phyloP scores from a whole-genome alignment of 1,140 invertebrate species.

The Phymorhynchus buccinoides region DNA sequence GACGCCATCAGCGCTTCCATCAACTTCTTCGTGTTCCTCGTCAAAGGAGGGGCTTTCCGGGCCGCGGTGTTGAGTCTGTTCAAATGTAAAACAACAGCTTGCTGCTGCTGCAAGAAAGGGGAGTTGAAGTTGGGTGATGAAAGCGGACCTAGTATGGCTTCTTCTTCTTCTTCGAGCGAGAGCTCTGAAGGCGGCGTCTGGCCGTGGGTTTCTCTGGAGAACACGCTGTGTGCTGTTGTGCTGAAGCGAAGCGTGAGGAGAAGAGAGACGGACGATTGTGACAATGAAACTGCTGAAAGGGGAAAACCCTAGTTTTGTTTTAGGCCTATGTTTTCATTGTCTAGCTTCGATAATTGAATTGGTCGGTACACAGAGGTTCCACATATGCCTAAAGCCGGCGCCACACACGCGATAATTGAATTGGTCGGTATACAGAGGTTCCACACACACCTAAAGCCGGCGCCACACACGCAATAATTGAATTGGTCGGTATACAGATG shows the following conservation, averaged over 20 bases:
- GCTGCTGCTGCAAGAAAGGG: neutral
- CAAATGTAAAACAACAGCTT: neutral
- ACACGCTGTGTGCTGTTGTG: neutral
- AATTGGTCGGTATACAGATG: no score
- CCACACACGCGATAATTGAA: no score
- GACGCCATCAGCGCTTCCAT: conserved; percentile 25
- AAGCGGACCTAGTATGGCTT: neutral
- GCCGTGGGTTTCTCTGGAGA: neutral
- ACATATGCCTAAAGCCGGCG: no score
- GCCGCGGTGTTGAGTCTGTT: neutral
- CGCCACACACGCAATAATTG: no score
- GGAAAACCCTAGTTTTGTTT: neutral
- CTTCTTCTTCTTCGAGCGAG: neutral
- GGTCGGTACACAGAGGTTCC: no score
- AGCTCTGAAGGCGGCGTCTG: neutral
- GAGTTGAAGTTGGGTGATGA: neutral
- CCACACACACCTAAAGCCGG: no score
- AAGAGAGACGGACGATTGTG: neutral
- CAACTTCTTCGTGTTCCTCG: conserved; percentile 32
- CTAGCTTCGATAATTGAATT: no score
- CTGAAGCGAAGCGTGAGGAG: neutral
- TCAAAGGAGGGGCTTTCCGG: conserved; percentile 11
- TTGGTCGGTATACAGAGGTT: no score
- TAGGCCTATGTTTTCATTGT: neutral
- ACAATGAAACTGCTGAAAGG: neutral